These are phyloP conservation scores for Ormyrus labotus DNA, from an alignment of 2,888 invertebrate genomes.

Conservation along the genomic window DNA sequence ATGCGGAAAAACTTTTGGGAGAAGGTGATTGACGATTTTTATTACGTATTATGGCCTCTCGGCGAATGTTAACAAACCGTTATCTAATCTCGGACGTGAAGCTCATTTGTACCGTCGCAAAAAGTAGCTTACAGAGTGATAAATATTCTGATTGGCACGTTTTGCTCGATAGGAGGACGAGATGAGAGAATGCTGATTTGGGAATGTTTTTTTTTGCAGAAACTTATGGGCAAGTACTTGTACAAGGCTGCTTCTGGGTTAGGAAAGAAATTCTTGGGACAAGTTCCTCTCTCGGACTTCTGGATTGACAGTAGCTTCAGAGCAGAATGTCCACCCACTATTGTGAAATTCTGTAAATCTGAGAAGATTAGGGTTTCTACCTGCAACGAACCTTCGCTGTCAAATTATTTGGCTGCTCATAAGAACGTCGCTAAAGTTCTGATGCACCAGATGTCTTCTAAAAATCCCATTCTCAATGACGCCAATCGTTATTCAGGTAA, in stretches of 20 bases:
- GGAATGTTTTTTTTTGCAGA: conserved; percentile 60
- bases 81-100: no score
- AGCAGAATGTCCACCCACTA: conserved; percentile 64
- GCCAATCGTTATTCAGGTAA: conserved; percentile 71
- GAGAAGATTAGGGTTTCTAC: conserved; percentile 68
- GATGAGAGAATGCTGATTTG: no score
- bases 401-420: conserved; percentile 68
- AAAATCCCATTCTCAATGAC: conserved; percentile 65
- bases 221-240: conserved; percentile 64
- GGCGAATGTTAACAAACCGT: no score
- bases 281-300: conserved; percentile 65
- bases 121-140: no score
- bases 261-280: conserved; percentile 62
- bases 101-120: no score
- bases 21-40: conserved; percentile 60
- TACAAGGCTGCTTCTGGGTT: conserved; percentile 68
- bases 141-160: no score
- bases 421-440: conserved; percentile 68
- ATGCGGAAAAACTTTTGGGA: conserved; percentile 68
- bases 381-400: conserved; percentile 67
- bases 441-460: conserved; percentile 66
- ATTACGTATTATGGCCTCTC: no score
- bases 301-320: conserved; percentile 68
- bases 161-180: no score
- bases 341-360: conserved; percentile 67